These are phyloP conservation scores for Bungarus multicinctus DNA, from an alignment of 2,113 vertebrate species.

Conservation along the genomic window DNA sequence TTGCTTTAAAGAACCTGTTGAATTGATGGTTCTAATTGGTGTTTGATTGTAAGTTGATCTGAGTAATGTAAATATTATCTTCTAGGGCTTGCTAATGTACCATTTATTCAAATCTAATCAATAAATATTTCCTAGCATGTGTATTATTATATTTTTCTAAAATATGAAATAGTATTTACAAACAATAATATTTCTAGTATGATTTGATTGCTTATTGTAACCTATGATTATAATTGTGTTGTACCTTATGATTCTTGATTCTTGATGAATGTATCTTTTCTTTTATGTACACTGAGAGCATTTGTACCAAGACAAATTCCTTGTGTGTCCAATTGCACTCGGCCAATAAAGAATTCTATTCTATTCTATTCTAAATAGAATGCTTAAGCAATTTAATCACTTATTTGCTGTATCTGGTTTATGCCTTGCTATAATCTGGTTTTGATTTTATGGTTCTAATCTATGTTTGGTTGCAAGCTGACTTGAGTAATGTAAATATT, in stretches of 20 bases:
- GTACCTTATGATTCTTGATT: too few relatives aligned
- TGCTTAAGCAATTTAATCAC: not conserved
- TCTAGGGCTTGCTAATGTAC: not conserved
- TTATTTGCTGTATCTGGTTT: not conserved
- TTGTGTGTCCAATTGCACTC: too few relatives aligned
- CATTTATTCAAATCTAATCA: constrained; percentile 1
- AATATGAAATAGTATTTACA: constrained; percentile 43
- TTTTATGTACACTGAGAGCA: too few relatives aligned
- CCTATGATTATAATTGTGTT: too few relatives aligned
- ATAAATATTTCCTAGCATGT: not conserved
- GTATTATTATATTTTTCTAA: not conserved
- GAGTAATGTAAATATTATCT: not conserved
- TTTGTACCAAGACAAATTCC: too few relatives aligned
- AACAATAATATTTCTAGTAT: constrained; percentile 6
- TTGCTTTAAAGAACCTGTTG: not conserved
- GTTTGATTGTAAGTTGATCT: not conserved
- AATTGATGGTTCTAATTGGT: not conserved
- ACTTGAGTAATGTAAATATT: not conserved
- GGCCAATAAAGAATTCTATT: too few relatives aligned
- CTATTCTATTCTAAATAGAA: too few relatives aligned
- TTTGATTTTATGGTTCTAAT: not conserved
- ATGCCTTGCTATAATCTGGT: not conserved
- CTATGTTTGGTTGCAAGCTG: not conserved
- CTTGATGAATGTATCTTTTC: too few relatives aligned
- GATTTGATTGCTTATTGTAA: too few relatives aligned